Evolutionary conservation across 1,140 invertebrate species (phyloP).

Genomic region (Hylaeus volcanicus): DNA sequence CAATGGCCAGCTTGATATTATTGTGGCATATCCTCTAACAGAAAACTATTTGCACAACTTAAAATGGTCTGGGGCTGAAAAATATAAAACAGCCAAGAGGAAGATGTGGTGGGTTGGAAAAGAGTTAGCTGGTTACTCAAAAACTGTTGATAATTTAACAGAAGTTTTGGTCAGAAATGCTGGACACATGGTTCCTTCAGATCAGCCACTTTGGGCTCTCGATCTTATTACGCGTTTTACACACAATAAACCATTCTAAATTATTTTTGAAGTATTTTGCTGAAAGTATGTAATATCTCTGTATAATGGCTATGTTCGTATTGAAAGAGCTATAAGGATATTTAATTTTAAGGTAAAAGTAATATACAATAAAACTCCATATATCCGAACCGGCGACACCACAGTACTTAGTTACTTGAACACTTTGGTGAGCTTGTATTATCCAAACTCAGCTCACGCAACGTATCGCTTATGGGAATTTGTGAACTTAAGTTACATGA

Average conservation of each 20-base stretch:
- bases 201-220: conserved; percentile 89
- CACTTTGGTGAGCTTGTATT: no score
- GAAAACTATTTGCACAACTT: conserved; percentile 86
- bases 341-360: neutral
- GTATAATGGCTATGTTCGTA: neutral
- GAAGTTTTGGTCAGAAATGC: conserved; percentile 91
- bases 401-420: no score
- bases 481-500: no score
- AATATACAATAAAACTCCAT: neutral
- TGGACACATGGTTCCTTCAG: conserved; percentile 91
- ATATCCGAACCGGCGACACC: no score
- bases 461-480: no score
- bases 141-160: conserved; percentile 86
- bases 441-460: no score
- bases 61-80: conserved; percentile 84
- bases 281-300: conserved; percentile 18
- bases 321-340: neutral
- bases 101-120: conserved; percentile 86
- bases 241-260: conserved; percentile 82
- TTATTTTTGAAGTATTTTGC: neutral
- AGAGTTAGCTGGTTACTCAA: conserved; percentile 89
- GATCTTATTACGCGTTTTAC: conserved; percentile 90
- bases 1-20: conserved; percentile 92
- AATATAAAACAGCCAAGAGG: conserved; percentile 85
- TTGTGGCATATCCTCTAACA: conserved; percentile 90